These are phyloP conservation scores for Nycteola revayana DNA, from an alignment of 2,888 invertebrate genomes.

Conservation along the genomic window DNA sequence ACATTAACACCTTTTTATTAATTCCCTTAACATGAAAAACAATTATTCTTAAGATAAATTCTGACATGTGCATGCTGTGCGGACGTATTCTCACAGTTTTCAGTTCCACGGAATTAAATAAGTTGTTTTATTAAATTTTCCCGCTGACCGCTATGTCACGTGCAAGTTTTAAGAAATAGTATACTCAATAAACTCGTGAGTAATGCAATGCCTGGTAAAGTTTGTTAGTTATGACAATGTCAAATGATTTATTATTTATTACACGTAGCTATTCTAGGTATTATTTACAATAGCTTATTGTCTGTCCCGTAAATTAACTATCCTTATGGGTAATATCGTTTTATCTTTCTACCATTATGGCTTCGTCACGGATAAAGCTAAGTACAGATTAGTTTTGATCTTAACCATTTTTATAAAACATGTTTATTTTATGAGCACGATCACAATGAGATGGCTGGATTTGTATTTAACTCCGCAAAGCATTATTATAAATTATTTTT, in stretches of 20 bases:
- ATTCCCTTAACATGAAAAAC: too few relatives aligned
- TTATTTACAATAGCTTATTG: slow-evolving; percentile 27
- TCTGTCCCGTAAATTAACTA: slow-evolving; percentile 30
- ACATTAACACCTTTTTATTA: too few relatives aligned
- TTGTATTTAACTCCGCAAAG: too few relatives aligned
- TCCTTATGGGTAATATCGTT: slow-evolving; percentile 17
- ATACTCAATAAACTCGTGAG: slow-evolving; percentile 31
- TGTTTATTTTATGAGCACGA: too few relatives aligned
- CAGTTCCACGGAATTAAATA: too few relatives aligned
- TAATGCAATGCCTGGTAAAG: slow-evolving; percentile 25
- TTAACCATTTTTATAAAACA: too few relatives aligned
- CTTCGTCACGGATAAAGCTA: slow-evolving; percentile 13
- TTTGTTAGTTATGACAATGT: slow-evolving; percentile 40
- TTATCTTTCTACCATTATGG: slow-evolving; percentile 18
- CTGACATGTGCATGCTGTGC: too few relatives aligned
- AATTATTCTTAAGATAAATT: too few relatives aligned
- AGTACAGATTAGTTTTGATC: slow-evolving; percentile 6
- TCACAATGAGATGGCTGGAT: too few relatives aligned
- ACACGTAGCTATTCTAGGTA: slow-evolving; percentile 28
- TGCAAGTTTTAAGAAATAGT: too few relatives aligned
- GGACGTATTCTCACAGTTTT: too few relatives aligned
- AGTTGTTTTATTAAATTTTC: too few relatives aligned
- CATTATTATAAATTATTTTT: neutral
- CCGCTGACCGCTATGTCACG: slow-evolving; percentile 7
- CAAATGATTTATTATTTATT: slow-evolving; percentile 44